Evolutionary conservation across 2,888 invertebrate genomes (phyloP), one percentile per base, ranked within the genome.

Genomic region (Seira ritae): DNA sequence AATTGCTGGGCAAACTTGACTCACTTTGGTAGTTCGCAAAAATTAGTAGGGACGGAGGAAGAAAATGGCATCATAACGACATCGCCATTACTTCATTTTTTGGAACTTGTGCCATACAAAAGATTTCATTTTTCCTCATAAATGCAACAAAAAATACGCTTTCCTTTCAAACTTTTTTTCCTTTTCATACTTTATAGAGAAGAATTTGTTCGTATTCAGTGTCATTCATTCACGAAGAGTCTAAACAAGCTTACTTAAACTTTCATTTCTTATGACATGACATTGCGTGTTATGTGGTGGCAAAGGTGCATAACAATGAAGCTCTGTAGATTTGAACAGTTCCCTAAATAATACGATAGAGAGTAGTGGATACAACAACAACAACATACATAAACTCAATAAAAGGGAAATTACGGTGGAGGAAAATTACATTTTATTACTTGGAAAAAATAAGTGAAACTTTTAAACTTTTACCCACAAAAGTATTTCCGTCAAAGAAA

Each of bases 351-450:
- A 31, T 31, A 31, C 8, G 31, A 31, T 31, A 31, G 31, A 31
- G 31, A 31, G 31, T 31, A 8, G 31, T 31, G 31, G 31, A 31
- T 31, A 4, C 31, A 31, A 31, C 31, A 4, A 31, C 31, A 31
- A 31, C 8, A n/a, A n/a, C n/a, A n/a, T n/a, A n/a, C n/a, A 22
- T 74, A 22, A 73, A 74, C 50, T 65, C 62, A 73, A 74, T 74
- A 65, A 74, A 67, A 74, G 12, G 73, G 65, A 74, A 74, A 74
- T 74, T 74, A 74, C 50, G 65, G 66, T 74, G 46, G 42, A 74
- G 62, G 74, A 74, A 74, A 74, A 74, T 74, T 74, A 74, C 74
- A 74, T 66, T 74, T 74, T 50, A 50, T 50, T 50, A 50, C 50
- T n/a, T 50, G 1, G 15, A 50, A 50, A n/a, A 50, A 12, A 50